A percentile compares a stretch with the other conserved stretches of the same genome.
phyloP scores from a whole-genome alignment of 2,888 invertebrate species.

The Eilema caniola region DNA sequence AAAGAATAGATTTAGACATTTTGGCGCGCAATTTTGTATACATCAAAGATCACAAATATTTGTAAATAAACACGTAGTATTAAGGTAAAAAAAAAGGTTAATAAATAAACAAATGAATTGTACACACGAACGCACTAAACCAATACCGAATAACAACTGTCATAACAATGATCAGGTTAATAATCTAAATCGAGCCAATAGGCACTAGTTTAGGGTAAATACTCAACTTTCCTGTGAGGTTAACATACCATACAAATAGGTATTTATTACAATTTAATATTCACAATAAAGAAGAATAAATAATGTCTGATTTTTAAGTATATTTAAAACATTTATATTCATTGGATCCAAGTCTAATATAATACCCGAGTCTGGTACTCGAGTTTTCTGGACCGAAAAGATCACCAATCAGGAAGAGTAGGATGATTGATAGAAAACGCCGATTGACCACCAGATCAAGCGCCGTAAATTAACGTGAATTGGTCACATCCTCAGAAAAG shows the following conservation, averaged over 20 bases:
- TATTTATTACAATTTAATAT: not conserved
- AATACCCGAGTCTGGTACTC: no score
- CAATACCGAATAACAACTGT: constrained; percentile 62
- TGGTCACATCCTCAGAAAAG: no score
- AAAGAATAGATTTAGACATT: not conserved
- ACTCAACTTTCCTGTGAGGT: constrained; percentile 12
- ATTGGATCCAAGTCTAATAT: no score
- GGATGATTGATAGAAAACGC: no score
- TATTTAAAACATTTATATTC: not conserved
- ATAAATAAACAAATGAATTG: not conserved
- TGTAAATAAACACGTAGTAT: not conserved
- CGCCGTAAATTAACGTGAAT: no score
- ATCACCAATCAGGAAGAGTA: not conserved
- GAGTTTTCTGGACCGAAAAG: no score
- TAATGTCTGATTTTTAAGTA: not conserved
- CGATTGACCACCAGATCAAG: no score
- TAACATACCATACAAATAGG: not conserved
- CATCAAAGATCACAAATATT: no score
- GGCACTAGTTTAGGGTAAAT: constrained; percentile 15
- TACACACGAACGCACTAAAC: constrained; percentile 67
- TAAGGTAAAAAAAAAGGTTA: not conserved
- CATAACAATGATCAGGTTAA: constrained; percentile 46
- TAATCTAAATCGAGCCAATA: constrained; percentile 31
- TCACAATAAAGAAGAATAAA: not conserved
- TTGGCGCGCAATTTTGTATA: not conserved